Base-by-base conservation (phyloP, 2,797 vertebrate species). In the Gastrophryne carolinensis region DNA sequence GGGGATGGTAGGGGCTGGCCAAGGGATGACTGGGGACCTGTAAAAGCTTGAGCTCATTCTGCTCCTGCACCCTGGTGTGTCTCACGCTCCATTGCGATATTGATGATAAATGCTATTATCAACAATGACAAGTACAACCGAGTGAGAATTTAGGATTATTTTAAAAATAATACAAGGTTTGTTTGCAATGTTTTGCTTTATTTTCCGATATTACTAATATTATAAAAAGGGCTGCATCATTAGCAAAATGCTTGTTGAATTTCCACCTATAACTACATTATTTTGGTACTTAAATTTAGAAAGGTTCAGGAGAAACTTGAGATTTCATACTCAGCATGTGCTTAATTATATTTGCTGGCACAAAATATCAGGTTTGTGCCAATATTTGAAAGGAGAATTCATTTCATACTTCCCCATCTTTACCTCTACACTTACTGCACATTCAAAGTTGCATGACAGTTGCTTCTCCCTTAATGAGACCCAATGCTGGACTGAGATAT, bases 401-500 rank as follows among this genome's bases (percentile, higher is more conserved):
- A 84, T 86, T 85, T 86, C 80, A 82, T 83, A 84, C 81, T 84
- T 85, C 78, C 70, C 78, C 69, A 73, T 81, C 79, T 84, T 87
- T 86, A 83, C 63, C 80, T 83, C 80, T 83, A 83, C 83, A 87
- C 75, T 84, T 89, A 86, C 82, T 86, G 83, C 83, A 84, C 80
- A 87, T 85, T 84, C 81, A 86, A 75, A 84, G 80, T 83, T 86
- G 80, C 81, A 82, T 88, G 82, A 86, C 86, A 85, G 83, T 86
- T 86, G 81, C 85, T 84, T 83, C 84, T 83, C 80, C 80, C 70
- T 82, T 87, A 87, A 85, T 87, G 81, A 89, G 85, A 87, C 73
- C 82, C 73, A 74, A 57, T 77, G 73, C 15, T 83, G 83, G 82
- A 79, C 79, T 83, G 79, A 86, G 81, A 79, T 78, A 83, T 86